phyloP scores from a whole-genome alignment of 2,797 vertebrate genomes.

The Remorina albescens region DNA sequence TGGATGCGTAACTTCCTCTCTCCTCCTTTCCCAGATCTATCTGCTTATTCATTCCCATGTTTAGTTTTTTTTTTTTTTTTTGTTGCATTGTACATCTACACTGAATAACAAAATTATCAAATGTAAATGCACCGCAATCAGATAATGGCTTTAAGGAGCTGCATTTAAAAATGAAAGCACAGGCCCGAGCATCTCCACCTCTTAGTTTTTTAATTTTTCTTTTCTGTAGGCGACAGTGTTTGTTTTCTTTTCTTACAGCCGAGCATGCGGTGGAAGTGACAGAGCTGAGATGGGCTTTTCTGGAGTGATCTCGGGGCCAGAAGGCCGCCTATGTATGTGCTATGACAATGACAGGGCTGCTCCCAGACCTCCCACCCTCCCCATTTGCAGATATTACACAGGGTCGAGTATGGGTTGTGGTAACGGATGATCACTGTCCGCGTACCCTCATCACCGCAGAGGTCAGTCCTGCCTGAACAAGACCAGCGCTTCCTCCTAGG shows the following conservation, averaged over 20 bases:
- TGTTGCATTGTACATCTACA: slow-evolving; percentile 34
- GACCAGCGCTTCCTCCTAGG: slow-evolving; percentile 71
- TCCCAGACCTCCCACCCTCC: slow-evolving; percentile 17
- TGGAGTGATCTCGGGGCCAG: slow-evolving; percentile 32
- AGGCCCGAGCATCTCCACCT: not conserved
- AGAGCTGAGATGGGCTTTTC: slow-evolving; percentile 33
- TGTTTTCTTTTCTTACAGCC: slow-evolving; percentile 17
- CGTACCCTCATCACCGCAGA: slow-evolving; percentile 73
- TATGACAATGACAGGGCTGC: slow-evolving; percentile 24
- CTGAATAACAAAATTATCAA: slow-evolving; percentile 50
- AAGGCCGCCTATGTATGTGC: slow-evolving; percentile 13
- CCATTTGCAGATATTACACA: slow-evolving; percentile 52
- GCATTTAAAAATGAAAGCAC: slow-evolving; percentile 41
- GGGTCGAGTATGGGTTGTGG: slow-evolving; percentile 49
- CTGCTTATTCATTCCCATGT: slow-evolving; percentile 55
- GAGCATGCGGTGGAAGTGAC: slow-evolving; percentile 32
- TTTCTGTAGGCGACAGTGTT: slow-evolving; percentile 4
- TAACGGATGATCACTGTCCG: slow-evolving; percentile 74
- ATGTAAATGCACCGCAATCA: slow-evolving; percentile 69
- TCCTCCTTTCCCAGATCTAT: slow-evolving; percentile 52
- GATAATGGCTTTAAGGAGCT: slow-evolving; percentile 56
- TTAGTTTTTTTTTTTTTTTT: slow-evolving; percentile 10
- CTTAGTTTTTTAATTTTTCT: slow-evolving; percentile 22
- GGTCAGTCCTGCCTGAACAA: slow-evolving; percentile 74
- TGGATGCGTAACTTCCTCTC: slow-evolving; percentile 67